Evolutionary conservation across 2,113 vertebrate species (phyloP), one percentile per base, ranked within the genome.

Genomic region (Parus major): DNA sequence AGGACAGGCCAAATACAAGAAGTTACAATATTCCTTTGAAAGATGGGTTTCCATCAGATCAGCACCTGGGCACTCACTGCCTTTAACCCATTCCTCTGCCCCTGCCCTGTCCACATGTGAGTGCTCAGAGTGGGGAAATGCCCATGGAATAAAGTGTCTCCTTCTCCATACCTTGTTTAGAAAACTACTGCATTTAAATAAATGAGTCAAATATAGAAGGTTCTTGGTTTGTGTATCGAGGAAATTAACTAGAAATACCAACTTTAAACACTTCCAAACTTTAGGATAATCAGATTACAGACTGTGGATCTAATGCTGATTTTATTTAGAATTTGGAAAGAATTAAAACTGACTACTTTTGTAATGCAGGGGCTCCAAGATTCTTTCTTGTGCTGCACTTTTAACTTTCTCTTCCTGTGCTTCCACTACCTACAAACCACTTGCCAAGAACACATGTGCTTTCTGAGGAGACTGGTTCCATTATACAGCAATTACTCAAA

Each of bases 401-500:
- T 93, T 64, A 53, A 17, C 84, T 93, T 93, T 88, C 64, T 64
- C 49, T 60, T 72, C 59, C 88, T 78, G 27, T 75, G 36, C 44
- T 77, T 82, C 63, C 65, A 60, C 63, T 55, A 69, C 50, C 78
- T 88, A 78, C 82, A 88, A 78, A 71, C 29, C 53, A 41, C 59
- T 92, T 88, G 60, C 82, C 88, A 90, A 85, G 85, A 90, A 49
- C 25, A 76, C 53, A 36, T 31, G 72, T 82, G 57, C 76, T 68
- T 5, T 75, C 69, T 2, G 57, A 91, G 70, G 27, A 82, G 91
- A 81, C 88, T 83, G 56, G 57, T 66, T 82, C 82, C 77, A 71
- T 55, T 90, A 52, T 10, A 76, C n/a, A 93, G 64, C 91, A 96
- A 86, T 42, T 49, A 88, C 95, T 88, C 61, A 41, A 82, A 88